A percentile compares a stretch with the other conserved stretches of the same genome.
phyloP scores from a whole-genome alignment of 2,113 vertebrate genomes.

The Istiophorus platypterus region DNA sequence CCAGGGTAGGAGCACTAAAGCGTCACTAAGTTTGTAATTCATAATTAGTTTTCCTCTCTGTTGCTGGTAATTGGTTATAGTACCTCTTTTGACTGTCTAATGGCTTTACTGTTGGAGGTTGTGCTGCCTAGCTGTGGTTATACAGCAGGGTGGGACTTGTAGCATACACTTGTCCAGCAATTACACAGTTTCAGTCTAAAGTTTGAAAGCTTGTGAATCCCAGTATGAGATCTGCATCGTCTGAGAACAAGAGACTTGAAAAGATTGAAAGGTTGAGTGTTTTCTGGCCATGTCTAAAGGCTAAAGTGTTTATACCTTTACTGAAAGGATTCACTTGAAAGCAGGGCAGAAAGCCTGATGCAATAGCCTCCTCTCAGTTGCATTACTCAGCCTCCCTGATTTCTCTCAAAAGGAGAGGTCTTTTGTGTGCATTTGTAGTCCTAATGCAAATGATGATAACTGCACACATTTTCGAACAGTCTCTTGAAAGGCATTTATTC shows the following conservation, averaged over 20 bases:
- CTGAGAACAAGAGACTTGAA: background rate
- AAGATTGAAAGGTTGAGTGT: too few relatives aligned
- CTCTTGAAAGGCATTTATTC: too few relatives aligned
- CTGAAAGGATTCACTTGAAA: too few relatives aligned
- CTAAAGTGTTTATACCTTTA: too few relatives aligned
- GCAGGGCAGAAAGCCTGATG: too few relatives aligned
- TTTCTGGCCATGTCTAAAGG: too few relatives aligned
- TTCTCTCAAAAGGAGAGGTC: too few relatives aligned
- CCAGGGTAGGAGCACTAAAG: slow-evolving; percentile 64
- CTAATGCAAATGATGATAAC: too few relatives aligned
- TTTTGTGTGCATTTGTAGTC: too few relatives aligned
- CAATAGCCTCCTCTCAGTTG: too few relatives aligned
- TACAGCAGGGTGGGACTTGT: slow-evolving; percentile 8
- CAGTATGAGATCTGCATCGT: slow-evolving; percentile 9
- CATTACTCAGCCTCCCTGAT: too few relatives aligned
- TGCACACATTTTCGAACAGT: too few relatives aligned
- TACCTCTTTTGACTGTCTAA: slow-evolving; percentile 65
- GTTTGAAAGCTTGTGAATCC: background rate
- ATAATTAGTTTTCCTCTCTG: slow-evolving; percentile 72
- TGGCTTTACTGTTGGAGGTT: slow-evolving; percentile 31
- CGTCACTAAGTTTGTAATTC: slow-evolving; percentile 77
- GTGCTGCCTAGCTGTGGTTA: slow-evolving; percentile 22
- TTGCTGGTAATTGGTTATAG: slow-evolving; percentile 71
- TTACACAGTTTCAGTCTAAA: background rate
- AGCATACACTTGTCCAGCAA: slow-evolving; percentile 4